These are phyloP conservation scores for Agapornis canus DNA, from an alignment of 2,797 vertebrate genomes.

Conservation along the genomic window DNA sequence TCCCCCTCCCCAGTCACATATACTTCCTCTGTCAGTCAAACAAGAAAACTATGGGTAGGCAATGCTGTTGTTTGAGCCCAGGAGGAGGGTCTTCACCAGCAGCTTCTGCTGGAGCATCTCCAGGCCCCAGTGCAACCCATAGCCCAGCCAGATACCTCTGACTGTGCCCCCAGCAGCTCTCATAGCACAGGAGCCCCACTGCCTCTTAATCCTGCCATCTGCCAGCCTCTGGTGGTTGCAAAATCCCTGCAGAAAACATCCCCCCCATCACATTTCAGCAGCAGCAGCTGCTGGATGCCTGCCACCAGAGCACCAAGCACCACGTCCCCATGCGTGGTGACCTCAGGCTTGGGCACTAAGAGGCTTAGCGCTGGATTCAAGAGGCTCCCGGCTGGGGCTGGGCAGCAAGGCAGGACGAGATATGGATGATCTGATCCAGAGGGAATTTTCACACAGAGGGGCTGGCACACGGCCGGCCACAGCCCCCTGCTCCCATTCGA, in stretches of 20 bases:
- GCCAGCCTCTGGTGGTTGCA: not conserved
- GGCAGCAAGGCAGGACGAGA: not conserved
- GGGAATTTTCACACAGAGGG: conserved; percentile 29
- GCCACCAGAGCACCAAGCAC: not conserved
- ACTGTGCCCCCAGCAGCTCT: accelerated
- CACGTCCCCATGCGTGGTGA: not conserved
- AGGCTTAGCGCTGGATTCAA: conserved; percentile 33
- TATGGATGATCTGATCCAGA: conserved; percentile 16
- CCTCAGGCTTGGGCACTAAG: conserved; percentile 6
- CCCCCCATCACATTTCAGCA: not conserved
- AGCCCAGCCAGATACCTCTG: not conserved
- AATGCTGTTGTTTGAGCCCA: accelerated
- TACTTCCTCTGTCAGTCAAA: not conserved
- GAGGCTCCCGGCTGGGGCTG: not conserved
- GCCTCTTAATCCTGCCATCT: not conserved
- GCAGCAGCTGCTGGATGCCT: not conserved
- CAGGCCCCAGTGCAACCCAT: accelerated
- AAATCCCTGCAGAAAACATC: conserved; percentile 2
- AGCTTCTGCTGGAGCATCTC: not conserved
- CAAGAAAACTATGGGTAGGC: not conserved
- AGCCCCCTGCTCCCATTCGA: not conserved
- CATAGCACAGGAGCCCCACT: not conserved
- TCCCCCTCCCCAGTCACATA: not conserved
- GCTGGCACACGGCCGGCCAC: accelerated
- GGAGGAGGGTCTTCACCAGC: not conserved